Conservation (phyloP, 2,888 invertebrate species). For the Julus scanicus region DNA sequence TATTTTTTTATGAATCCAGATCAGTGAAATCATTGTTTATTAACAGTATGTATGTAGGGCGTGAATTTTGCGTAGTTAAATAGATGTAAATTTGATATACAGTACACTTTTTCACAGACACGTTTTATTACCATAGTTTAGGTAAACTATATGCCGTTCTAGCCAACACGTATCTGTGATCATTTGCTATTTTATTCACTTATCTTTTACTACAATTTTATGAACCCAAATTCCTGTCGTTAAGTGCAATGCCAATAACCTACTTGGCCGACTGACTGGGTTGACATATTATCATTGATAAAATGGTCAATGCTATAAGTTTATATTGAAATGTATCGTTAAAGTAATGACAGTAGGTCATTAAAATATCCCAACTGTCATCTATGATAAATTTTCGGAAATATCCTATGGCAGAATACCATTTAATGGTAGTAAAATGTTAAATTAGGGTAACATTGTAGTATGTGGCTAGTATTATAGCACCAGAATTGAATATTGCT, state of each 20-base stretch:
- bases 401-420: neutral
- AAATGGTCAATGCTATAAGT: neutral
- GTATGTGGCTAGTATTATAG: too few relatives aligned
- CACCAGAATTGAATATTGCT: too few relatives aligned
- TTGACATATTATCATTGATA: neutral
- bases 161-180: neutral
- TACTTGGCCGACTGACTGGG: neutral
- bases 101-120: neutral
- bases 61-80: neutral
- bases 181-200: neutral
- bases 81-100: conserved; percentile 23
- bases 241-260: neutral
- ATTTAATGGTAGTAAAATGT: too few relatives aligned
- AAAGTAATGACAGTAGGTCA: too few relatives aligned
- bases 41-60: too few relatives aligned
- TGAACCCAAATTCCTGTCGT: neutral
- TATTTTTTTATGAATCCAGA: neutral
- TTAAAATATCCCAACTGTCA: too few relatives aligned
- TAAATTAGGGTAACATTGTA: too few relatives aligned
- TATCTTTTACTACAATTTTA: neutral
- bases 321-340: neutral
- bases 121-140: neutral
- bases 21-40: neutral
- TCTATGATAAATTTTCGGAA: neutral
- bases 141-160: neutral